Conservation (phyloP, 2,113 vertebrate genomes). For the Isichthys henryi region DNA sequence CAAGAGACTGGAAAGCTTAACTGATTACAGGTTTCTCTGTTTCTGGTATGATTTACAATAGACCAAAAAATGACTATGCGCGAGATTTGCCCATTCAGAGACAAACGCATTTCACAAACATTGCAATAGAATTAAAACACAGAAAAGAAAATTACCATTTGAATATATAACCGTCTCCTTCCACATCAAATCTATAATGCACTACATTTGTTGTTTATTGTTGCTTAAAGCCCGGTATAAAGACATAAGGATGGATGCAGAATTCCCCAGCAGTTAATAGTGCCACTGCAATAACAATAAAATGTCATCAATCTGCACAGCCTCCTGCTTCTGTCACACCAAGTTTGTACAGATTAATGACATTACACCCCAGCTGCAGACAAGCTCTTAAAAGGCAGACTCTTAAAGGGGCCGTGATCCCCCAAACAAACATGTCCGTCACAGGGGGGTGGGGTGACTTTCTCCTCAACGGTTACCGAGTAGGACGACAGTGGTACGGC, state of each 20-base stretch:
- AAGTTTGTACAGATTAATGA: conserved; percentile 78
- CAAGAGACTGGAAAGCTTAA: neutral
- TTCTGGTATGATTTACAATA: neutral
- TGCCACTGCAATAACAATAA: conserved; percentile 72
- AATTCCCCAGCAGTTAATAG: conserved; percentile 69
- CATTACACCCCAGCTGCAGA: conserved; percentile 62
- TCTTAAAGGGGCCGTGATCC: conserved; percentile 65
- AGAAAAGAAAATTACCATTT: conserved; percentile 66
- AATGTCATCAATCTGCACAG: conserved; percentile 74
- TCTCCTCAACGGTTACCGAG: neutral
- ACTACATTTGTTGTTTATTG: conserved; percentile 50
- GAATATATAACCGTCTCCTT: conserved; percentile 60
- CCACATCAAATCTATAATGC: conserved; percentile 53
- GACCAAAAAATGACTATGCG: neutral
- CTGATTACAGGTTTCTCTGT: neutral
- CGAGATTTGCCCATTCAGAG: neutral
- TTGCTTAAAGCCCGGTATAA: conserved; percentile 20
- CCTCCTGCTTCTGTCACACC: conserved; percentile 74
- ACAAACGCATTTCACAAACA: neutral
- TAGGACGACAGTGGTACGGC: neutral
- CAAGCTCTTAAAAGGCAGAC: conserved; percentile 43
- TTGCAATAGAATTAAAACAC: conserved; percentile 53
- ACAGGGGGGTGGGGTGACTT: conserved; percentile 9
- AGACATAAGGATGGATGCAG: conserved; percentile 46
- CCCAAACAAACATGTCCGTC: conserved; percentile 45